Evolutionary conservation across 2,797 vertebrate genomes (phyloP).

Genomic region (Manis javanica): DNA sequence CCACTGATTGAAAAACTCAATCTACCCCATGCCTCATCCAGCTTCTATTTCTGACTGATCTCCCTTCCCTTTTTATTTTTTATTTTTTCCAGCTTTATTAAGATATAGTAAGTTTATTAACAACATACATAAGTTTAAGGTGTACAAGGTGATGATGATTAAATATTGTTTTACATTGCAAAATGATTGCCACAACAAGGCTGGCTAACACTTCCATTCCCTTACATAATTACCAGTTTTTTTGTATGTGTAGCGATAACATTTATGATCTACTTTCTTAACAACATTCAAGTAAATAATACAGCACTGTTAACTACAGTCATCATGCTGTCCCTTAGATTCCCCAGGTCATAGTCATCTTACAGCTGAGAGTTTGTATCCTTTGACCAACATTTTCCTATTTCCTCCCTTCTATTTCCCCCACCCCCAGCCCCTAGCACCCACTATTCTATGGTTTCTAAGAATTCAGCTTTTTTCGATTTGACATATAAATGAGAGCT

Average conservation of each 20-base stretch:
- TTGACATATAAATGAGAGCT: background rate
- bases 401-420: background rate
- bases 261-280: background rate
- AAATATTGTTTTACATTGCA: background rate
- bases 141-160: background rate
- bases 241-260: background rate
- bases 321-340: background rate
- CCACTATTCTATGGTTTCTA: background rate
- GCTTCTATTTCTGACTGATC: background rate
- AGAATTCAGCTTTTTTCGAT: background rate
- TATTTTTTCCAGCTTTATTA: background rate
- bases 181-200: background rate
- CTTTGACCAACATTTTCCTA: background rate
- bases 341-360: background rate
- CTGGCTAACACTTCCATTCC: background rate
- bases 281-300: background rate
- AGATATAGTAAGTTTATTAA: background rate
- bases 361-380: background rate
- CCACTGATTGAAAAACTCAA: background rate
- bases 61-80: background rate
- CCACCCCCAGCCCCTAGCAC: background rate
- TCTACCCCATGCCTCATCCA: background rate
- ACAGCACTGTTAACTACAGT: background rate
- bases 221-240: background rate
- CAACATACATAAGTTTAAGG: background rate